Conservation (phyloP, 2,888 invertebrate species). For the Carpatolechia fugitivella region DNA sequence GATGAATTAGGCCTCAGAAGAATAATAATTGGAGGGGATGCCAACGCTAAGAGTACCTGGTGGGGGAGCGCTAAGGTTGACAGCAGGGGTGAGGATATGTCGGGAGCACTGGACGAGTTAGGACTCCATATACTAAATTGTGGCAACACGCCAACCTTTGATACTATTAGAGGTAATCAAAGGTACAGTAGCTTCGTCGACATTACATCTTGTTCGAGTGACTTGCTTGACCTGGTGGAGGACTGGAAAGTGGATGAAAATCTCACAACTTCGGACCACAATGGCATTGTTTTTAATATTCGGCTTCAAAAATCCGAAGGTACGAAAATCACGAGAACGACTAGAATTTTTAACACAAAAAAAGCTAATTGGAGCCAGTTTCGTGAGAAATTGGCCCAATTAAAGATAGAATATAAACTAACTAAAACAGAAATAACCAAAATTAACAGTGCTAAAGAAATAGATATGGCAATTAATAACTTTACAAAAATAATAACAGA, state of each 20-base stretch:
- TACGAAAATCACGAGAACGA: background rate
- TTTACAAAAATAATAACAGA: background rate
- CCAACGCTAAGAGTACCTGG: background rate
- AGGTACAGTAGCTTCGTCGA: background rate
- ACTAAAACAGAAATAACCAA: background rate
- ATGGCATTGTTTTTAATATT: background rate
- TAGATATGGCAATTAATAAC: background rate
- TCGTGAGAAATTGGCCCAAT: background rate
- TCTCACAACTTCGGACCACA: background rate
- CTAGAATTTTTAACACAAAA: background rate
- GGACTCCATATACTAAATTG: background rate
- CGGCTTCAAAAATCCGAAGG: background rate
- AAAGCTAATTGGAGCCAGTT: background rate
- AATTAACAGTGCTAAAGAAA: background rate
- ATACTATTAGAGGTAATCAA: background rate
- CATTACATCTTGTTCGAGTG: background rate
- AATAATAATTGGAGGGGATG: background rate
- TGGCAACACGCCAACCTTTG: background rate
- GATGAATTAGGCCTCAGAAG: background rate
- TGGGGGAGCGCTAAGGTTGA: background rate
- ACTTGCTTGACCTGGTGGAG: background rate
- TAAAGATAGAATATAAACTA: background rate
- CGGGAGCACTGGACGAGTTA: background rate
- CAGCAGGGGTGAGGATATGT: background rate
- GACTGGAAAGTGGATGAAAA: background rate